phyloP scores from a whole-genome alignment of 1,140 invertebrate species.

The Campoletis sonorensis region DNA sequence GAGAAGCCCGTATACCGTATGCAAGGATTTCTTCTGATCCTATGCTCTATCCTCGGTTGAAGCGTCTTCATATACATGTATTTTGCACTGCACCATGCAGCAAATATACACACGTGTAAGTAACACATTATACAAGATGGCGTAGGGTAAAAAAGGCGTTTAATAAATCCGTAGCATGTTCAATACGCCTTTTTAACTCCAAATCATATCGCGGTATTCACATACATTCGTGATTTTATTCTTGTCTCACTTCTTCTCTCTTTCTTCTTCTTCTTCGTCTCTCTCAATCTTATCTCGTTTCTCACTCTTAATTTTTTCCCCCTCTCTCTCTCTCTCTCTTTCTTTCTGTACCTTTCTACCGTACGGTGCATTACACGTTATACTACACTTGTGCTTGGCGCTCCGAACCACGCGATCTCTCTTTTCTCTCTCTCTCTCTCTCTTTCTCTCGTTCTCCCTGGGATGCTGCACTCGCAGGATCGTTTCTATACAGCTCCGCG shows the following conservation, averaged over 20 bases:
- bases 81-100: neutral
- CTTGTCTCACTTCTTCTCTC: conserved; percentile 26
- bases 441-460: neutral
- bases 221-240: neutral
- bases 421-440: conserved; percentile 3
- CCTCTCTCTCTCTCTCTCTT: conserved; percentile 47
- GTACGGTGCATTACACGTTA: conserved; percentile 61
- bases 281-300: too few relatives aligned
- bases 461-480: conserved; percentile 32
- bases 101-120: neutral
- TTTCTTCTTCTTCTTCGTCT: conserved; percentile 21
- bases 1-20: neutral
- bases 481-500: conserved; percentile 8
- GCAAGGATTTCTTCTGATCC: neutral
- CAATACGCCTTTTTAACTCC: neutral
- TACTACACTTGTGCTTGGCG: conserved; percentile 63
- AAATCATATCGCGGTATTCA: neutral
- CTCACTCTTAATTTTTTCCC: neutral
- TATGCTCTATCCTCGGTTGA: neutral
- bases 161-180: too few relatives aligned
- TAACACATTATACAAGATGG: neutral
- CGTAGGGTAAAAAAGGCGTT: neutral
- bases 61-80: neutral
- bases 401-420: conserved; percentile 42
- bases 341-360: conserved; percentile 61